Evolutionary conservation across 2,888 invertebrate species (phyloP).

Genomic region (Galeopsomyia nigrocyanea): DNA sequence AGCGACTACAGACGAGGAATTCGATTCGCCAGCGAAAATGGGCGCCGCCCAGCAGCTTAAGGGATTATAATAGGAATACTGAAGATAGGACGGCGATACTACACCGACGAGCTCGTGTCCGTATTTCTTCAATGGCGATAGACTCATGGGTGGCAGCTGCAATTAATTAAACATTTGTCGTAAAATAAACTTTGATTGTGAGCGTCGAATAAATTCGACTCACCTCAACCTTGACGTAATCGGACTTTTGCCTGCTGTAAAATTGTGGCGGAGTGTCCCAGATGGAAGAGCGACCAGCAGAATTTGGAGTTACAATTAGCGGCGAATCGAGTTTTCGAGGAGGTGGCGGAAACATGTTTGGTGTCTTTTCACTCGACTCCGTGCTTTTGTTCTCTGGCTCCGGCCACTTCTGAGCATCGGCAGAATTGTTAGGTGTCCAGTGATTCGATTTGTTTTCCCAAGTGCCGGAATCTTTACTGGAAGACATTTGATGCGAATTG

Average conservation of each 20-base stretch:
- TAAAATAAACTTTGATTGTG: not conserved
- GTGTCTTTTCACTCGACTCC: slow-evolving; percentile 50
- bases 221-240: slow-evolving; percentile 60
- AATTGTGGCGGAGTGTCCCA: slow-evolving; percentile 63
- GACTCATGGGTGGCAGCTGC: slow-evolving; percentile 61
- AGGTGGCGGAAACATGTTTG: slow-evolving; percentile 52
- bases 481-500: slow-evolving; percentile 7
- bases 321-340: slow-evolving; percentile 71
- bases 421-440: slow-evolving; percentile 47
- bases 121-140: slow-evolving; percentile 59
- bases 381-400: slow-evolving; percentile 54
- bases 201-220: slow-evolving; percentile 12
- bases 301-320: slow-evolving; percentile 60
- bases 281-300: slow-evolving; percentile 62
- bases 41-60: no score
- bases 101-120: slow-evolving; percentile 6
- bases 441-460: slow-evolving; percentile 53
- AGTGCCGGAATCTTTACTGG: slow-evolving; percentile 52
- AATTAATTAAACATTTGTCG: slow-evolving; percentile 17
- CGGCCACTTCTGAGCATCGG: slow-evolving; percentile 58
- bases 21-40: no score
- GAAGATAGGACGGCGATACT: slow-evolving; percentile 3
- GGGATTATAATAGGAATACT: slow-evolving; percentile 10
- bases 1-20: slow-evolving; percentile 55
- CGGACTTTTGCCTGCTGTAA: slow-evolving; percentile 55